Percentiles rank a stretch among this genome's conserved stretches.
These are phyloP conservation scores for Sitodiplosis mosellana DNA, from an alignment of 1,140 invertebrate species.

Conservation along the genomic window DNA sequence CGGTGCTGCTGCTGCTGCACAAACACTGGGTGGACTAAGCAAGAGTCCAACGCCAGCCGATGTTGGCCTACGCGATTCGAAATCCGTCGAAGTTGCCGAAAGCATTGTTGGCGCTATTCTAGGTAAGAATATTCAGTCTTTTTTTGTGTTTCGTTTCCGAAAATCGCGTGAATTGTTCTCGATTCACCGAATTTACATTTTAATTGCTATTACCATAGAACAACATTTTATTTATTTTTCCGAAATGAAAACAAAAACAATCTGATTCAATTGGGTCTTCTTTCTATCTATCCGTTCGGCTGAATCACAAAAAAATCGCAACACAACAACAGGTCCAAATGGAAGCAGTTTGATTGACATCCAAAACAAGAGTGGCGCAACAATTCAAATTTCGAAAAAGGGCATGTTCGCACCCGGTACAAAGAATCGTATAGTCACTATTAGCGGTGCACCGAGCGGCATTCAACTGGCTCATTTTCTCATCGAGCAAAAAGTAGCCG, in stretches of 20 bases:
- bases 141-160: no score
- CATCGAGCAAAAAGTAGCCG: conserved; percentile 87
- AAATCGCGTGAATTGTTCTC: conserved; percentile 1
- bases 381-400: conserved; percentile 97
- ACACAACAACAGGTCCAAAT: conserved; percentile 48
- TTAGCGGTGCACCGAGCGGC: conserved; percentile 70
- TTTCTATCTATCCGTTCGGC: not conserved
- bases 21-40: conserved; percentile 59
- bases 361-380: conserved; percentile 88
- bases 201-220: no score
- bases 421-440: conserved; percentile 91
- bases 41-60: conserved; percentile 72
- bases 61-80: conserved; percentile 50
- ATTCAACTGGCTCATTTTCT: conserved; percentile 81
- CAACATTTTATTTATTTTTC: no score
- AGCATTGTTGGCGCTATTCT: conserved; percentile 92
- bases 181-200: no score
- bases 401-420: conserved; percentile 91
- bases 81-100: conserved; percentile 86
- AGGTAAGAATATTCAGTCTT: conserved; percentile 33
- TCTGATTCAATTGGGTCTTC: no score
- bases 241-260: no score
- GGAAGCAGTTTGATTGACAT: conserved; percentile 92
- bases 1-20: conserved; percentile 57
- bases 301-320: not conserved